Percentiles rank a stretch among this genome's conserved stretches.
Evolutionary conservation across 2,113 vertebrate species (phyloP).

Genomic region (Macrotis lagotis): DNA sequence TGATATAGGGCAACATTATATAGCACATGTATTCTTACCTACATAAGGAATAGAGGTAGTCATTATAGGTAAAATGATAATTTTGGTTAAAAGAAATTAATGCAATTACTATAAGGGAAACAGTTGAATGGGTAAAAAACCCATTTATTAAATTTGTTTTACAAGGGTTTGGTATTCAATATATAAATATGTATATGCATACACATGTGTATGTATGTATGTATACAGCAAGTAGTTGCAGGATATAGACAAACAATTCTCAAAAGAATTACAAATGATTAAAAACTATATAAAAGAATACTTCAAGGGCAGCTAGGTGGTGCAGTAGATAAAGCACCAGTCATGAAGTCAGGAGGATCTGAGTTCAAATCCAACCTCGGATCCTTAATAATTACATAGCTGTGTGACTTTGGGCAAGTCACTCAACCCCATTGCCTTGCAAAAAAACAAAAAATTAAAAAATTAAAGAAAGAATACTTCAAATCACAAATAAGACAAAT

Average conservation of each 20-base stretch:
- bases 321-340: too few relatives aligned
- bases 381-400: too few relatives aligned
- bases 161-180: background rate
- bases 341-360: too few relatives aligned
- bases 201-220: too few relatives aligned
- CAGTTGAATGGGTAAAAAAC: background rate
- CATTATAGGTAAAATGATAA: background rate
- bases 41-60: background rate
- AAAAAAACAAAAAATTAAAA: background rate
- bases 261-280: conserved; percentile 9
- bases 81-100: background rate
- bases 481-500: conserved; percentile 14
- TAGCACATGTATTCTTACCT: background rate
- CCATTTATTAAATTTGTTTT: background rate
- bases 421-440: too few relatives aligned
- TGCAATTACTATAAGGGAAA: background rate
- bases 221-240: background rate
- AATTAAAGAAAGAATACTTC: background rate
- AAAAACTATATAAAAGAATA: background rate
- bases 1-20: background rate
- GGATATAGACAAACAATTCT: background rate
- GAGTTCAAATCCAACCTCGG: too few relatives aligned
- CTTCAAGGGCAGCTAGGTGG: too few relatives aligned
- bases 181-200: background rate
- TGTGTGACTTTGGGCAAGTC: too few relatives aligned